Evolutionary conservation across 1,140 invertebrate genomes (phyloP).

Genomic region (Latrodectus geometricus): DNA sequence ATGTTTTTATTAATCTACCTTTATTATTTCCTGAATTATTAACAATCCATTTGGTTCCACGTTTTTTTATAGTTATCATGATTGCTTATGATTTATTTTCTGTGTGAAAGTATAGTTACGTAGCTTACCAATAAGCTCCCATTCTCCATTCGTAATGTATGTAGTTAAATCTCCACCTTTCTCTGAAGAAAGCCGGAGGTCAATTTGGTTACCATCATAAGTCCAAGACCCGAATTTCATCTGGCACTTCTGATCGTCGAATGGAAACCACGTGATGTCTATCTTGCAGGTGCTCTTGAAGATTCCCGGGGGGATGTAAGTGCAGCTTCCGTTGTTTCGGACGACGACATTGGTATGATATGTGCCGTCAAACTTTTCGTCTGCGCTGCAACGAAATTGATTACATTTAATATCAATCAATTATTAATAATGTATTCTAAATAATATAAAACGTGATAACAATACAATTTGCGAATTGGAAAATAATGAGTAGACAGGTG

Average conservation of each 20-base stretch:
- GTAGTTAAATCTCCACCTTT: conserved; percentile 90
- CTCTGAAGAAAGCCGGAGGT: conserved; percentile 91
- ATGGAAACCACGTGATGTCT: conserved; percentile 99
- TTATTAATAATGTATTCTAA: too few species aligned
- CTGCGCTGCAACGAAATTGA: conserved; percentile 78
- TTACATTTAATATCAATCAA: too few species aligned
- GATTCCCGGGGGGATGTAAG: conserved; percentile 97
- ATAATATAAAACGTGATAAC: too few species aligned
- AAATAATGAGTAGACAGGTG: too few species aligned
- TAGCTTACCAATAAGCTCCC: conserved; percentile 92
- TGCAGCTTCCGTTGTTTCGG: conserved; percentile 90
- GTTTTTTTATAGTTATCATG: too few species aligned
- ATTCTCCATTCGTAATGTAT: conserved; percentile 98
- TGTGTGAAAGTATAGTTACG: too few species aligned
- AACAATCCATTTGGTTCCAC: too few species aligned
- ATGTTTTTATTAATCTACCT: too few species aligned
- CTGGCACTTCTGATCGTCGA: conserved; percentile 97
- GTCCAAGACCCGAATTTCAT: conserved; percentile 99
- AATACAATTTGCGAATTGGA: too few species aligned
- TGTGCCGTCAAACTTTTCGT: conserved; percentile 97
- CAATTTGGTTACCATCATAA: conserved; percentile 91
- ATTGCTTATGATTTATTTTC: too few species aligned
- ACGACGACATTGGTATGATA: conserved; percentile 98
- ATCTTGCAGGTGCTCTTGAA: conserved; percentile 99
- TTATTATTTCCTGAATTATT: too few species aligned